phyloP scores from a whole-genome alignment of 1,140 invertebrate species.

The Monochamus saltuarius region DNA sequence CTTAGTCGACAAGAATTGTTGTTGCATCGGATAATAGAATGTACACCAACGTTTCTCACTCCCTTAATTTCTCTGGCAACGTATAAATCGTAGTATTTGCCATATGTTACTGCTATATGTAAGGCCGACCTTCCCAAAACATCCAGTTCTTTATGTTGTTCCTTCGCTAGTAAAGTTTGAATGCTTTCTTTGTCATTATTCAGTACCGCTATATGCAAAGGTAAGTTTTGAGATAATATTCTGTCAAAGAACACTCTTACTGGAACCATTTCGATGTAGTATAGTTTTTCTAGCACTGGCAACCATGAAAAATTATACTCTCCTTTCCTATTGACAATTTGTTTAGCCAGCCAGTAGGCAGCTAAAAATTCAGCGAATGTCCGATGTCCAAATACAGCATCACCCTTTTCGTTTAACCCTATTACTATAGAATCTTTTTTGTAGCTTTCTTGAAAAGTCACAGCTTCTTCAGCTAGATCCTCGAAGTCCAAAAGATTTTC shows the following conservation, averaged over 20 bases:
- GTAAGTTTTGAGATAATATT: slow-evolving; percentile 1
- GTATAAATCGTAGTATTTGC: slow-evolving; percentile 5
- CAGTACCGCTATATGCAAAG: not conserved
- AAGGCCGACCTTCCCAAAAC: slow-evolving; percentile 1
- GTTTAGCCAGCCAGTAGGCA: not conserved
- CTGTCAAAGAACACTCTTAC: slow-evolving; percentile 9
- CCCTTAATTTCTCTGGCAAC: not conserved
- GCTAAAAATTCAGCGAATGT: slow-evolving; percentile 9
- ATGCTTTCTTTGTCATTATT: not conserved
- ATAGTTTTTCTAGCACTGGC: not conserved
- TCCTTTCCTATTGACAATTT: slow-evolving; percentile 2
- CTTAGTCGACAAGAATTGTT: not conserved
- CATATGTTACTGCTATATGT: slow-evolving; percentile 1
- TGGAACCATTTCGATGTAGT: not conserved
- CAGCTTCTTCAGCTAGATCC: not conserved
- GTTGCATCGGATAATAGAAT: not conserved
- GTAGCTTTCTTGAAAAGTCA: slow-evolving; percentile 1
- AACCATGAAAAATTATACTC: not conserved
- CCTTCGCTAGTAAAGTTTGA: not conserved
- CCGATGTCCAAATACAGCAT: slow-evolving; percentile 5
- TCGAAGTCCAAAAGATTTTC: slow-evolving; percentile 5
- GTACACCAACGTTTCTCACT: not conserved
- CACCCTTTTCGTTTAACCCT: slow-evolving; percentile 2
- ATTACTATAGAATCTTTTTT: slow-evolving; percentile 6
- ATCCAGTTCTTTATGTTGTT: not conserved